A percentile compares a stretch with the other conserved stretches of the same genome.
These are phyloP conservation scores for Spilarctia lutea DNA, from an alignment of 2,888 invertebrate genomes.

Conservation along the genomic window DNA sequence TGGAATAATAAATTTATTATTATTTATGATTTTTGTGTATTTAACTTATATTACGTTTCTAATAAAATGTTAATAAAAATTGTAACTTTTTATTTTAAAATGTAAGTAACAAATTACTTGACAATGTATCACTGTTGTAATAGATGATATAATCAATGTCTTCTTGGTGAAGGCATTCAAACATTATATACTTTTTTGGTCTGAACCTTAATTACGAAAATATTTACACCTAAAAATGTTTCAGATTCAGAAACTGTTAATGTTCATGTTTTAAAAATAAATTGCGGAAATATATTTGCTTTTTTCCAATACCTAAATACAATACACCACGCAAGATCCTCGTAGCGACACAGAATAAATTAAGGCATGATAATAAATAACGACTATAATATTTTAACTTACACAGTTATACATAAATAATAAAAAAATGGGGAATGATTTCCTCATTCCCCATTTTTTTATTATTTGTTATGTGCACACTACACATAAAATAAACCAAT, in stretches of 20 bases:
- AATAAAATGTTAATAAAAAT: not conserved
- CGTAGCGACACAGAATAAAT: not conserved
- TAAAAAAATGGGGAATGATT: not conserved
- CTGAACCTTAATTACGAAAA: not conserved
- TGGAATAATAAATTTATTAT: not conserved
- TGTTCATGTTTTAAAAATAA: not conserved
- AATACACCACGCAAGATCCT: not conserved
- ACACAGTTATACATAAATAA: not conserved
- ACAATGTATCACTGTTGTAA: not conserved
- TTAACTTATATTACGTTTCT: not conserved
- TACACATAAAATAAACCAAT: conserved; percentile 6
- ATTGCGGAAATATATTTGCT: not conserved
- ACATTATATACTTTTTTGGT: not conserved
- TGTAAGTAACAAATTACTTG: not conserved
- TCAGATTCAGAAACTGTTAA: not conserved
- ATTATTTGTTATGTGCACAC: not conserved
- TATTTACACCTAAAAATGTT: not conserved
- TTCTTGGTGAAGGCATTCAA: not conserved
- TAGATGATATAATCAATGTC: not conserved
- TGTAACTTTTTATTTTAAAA: too few species aligned
- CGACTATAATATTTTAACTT: not conserved
- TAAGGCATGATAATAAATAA: not conserved
- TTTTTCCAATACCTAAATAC: not conserved
- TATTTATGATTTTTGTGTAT: not conserved
- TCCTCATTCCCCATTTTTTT: too few species aligned